Evolutionary conservation across 2,113 vertebrate genomes (phyloP), one percentile per base, ranked within the genome.

Genomic region (Scomber colias): DNA sequence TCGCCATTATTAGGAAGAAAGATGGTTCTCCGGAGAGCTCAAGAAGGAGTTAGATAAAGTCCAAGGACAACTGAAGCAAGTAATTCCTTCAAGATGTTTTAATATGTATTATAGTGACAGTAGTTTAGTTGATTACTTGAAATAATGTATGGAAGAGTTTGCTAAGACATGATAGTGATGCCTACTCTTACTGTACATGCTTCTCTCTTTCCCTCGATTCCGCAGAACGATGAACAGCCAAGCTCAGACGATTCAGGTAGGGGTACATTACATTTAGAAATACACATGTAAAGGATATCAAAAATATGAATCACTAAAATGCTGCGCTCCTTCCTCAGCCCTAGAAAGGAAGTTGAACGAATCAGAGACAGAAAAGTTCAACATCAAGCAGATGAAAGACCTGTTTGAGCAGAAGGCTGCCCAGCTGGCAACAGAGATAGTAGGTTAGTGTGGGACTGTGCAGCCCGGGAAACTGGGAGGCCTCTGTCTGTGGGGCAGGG

Each of bases 301-400:
- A 60, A n/a, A 74, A 59, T 48, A 44, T 73, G 13, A 49, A 3
- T 75, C 11, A 15, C 63, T 92, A 50, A 91, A 66, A 75, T 30
- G 12, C 15, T n/a, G 27, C 62, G 24, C 66, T 73, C 31, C 51
- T 40, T 71, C 49, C 67, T 82, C 94, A 98, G 97, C 92, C 72
- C 94, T 99, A 77, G 97, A 97, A 92, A 95, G 89, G 70, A 96
- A 97, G 82, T 91, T 99, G 85, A 97, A 98, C 84, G 96, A 99
- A 89, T 94, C 96, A 1, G 97, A 98, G 91, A 96, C 96, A 24
- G 98, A 99, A 91, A 99, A 97, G 90, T 99, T 98, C 93, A 98
- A 99, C 93, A 96, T 99, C 90, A 99, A 98, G 89, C 98, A 99
- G 94, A 99, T 99, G 98, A 99, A 99, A 96, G 98, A 99, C 86